Evolutionary conservation across 2,888 invertebrate genomes (phyloP), one percentile per base, ranked within the genome.

Genomic region (Pteria penguin): DNA sequence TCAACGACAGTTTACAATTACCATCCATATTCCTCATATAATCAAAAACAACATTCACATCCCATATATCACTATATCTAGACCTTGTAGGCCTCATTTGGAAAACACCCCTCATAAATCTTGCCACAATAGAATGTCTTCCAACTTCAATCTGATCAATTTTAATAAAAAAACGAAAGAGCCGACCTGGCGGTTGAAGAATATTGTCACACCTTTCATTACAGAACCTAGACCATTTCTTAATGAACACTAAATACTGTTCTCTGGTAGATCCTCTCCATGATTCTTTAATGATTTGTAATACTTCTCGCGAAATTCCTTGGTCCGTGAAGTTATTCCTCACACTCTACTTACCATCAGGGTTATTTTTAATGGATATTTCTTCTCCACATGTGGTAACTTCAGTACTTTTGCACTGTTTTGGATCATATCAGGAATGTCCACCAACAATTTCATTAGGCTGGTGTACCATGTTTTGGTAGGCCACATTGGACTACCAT

Each of bases 71-170:
- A 57, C 22, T 65, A 58, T 72, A 65, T 32, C 65, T 24, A n/a
- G 65, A 45, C 32, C 33, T n/a, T 26, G 62, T 33, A n/a, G 72
- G 62, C 2, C 52, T 71, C 4, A 32, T 32, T 1, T 72, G 27
- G 65, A 72, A 72, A 26, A 72, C 36, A 57, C 72, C 72, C 45
- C 65, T 72, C 57, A 72, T 33, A 32, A 72, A 58, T 57, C 72
- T 18, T 32, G 60, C 45, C 11, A 72, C 72, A 3, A 72, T 54
- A 3, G 65, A 58, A n/a, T 72, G 57, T 57, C 57, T 65, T 4
- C 72, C 65, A 22, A 55, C 36, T 18, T 32, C 36, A 32, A 18
- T 57, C 11, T 18, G 14, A 33, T 33, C 22, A 18, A 54, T 58
- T 8, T 55, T 36, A 14, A 69, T 22, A 69, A 69, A 69, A 55